Conservation (phyloP, 2,888 invertebrate species). For the Mechanitis mazaeus region DNA sequence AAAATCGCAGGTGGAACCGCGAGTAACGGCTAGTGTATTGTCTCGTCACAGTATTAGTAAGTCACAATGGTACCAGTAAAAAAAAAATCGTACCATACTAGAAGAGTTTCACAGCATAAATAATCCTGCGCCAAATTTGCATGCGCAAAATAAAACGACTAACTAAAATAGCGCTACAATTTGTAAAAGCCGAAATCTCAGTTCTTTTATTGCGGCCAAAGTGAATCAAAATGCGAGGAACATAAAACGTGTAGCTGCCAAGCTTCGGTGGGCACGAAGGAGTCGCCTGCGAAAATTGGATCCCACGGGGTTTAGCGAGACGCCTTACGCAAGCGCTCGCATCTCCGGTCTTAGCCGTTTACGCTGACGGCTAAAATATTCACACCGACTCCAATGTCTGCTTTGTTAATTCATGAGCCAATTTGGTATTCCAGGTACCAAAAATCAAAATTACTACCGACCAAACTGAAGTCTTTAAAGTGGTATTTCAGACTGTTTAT, state of each 20-base stretch:
- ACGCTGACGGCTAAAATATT: slow-evolving; percentile 57
- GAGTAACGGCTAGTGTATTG: too few relatives aligned
- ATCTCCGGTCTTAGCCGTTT: slow-evolving; percentile 43
- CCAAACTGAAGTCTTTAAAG: too few relatives aligned
- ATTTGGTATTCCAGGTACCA: slow-evolving; percentile 20
- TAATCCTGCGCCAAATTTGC: slow-evolving; percentile 17
- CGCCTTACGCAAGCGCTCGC: slow-evolving; percentile 49
- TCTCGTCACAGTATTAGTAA: too few relatives aligned
- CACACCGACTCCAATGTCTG: slow-evolving; percentile 44
- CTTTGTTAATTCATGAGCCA: slow-evolving; percentile 21
- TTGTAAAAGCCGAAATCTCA: slow-evolving; percentile 27
- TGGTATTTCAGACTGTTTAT: too few relatives aligned
- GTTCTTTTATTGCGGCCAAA: slow-evolving; percentile 47
- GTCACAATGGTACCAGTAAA: background rate
- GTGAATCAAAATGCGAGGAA: slow-evolving; percentile 47
- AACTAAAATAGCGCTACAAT: slow-evolving; percentile 25
- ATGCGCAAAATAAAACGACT: slow-evolving; percentile 22
- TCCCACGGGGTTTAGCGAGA: slow-evolving; percentile 61
- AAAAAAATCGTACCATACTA: background rate
- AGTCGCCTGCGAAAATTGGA: slow-evolving; percentile 62
- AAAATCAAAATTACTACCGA: background rate
- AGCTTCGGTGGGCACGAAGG: slow-evolving; percentile 53
- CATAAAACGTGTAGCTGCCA: slow-evolving; percentile 51
- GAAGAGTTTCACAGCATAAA: slow-evolving; percentile 11
- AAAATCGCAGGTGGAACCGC: too few relatives aligned